Evolutionary conservation across 2,888 invertebrate species (phyloP).

Genomic region (Tuta absoluta): DNA sequence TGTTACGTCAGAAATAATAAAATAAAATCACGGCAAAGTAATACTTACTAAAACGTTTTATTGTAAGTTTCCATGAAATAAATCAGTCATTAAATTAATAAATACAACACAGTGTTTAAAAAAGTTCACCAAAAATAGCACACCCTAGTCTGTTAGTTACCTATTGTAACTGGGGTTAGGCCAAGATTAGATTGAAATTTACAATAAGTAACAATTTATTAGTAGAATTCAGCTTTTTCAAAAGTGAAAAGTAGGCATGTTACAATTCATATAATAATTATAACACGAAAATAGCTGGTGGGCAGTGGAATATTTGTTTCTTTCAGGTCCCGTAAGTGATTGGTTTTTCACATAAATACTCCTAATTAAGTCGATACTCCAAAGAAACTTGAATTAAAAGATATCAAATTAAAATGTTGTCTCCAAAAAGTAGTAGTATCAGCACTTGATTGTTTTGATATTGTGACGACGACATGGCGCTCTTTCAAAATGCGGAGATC

Average conservation of each 20-base stretch:
- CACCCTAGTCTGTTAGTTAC: conserved; percentile 1
- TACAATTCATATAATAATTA: neutral
- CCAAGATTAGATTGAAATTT: neutral
- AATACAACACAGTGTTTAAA: neutral
- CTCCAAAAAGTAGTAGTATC: neutral
- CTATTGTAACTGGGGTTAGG: neutral
- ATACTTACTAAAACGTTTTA: conserved; percentile 1
- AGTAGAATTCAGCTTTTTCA: neutral
- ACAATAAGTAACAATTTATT: neutral
- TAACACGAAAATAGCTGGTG: conserved; percentile 38
- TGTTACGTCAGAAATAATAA: no score
- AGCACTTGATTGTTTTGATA: neutral
- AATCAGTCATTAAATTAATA: conserved; percentile 11
- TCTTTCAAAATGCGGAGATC: conserved; percentile 7
- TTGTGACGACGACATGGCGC: neutral
- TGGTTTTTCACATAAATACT: neutral
- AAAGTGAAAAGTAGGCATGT: neutral
- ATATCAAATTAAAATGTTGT: neutral
- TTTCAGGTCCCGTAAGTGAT: conserved; percentile 52
- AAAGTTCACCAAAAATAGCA: neutral
- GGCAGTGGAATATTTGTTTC: conserved; percentile 59
- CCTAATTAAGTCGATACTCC: neutral
- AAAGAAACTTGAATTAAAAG: conserved; percentile 2
- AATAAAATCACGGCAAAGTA: neutral
- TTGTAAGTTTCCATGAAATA: neutral